Percentiles rank a stretch among this genome's conserved stretches.
Evolutionary conservation across 2,797 vertebrate species (phyloP).

Genomic region (Astyanax mexicanus): DNA sequence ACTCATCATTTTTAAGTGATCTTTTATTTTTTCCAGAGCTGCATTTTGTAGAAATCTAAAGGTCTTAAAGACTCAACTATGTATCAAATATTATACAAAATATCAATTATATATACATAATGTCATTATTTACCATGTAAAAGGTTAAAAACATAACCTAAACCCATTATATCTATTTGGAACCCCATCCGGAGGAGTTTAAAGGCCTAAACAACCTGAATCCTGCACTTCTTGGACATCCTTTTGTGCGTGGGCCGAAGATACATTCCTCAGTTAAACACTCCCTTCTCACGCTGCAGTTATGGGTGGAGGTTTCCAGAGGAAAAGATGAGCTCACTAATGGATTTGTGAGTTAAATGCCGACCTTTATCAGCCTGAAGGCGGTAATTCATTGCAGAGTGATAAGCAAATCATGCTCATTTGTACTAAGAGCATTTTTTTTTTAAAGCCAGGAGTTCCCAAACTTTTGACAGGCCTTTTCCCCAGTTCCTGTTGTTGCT

Average conservation of each 20-base stretch:
- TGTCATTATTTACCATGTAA: too few relatives aligned
- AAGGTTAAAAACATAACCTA: too few relatives aligned
- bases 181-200: not conserved
- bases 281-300: not conserved
- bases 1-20: too few relatives aligned
- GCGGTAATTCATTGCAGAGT: too few relatives aligned
- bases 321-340: not conserved
- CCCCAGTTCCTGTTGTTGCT: not conserved
- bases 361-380: too few relatives aligned
- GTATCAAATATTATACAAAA: too few relatives aligned
- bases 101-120: too few relatives aligned
- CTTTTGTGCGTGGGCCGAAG: not conserved
- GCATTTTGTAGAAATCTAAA: too few relatives aligned
- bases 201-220: not conserved
- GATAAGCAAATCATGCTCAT: not conserved
- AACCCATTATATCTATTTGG: not conserved
- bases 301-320: not conserved
- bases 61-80: too few relatives aligned
- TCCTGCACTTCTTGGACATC: not conserved
- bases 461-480: not conserved
- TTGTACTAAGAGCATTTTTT: not conserved
- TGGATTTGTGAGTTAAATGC: not conserved
- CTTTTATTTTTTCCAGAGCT: too few relatives aligned
- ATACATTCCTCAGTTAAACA: not conserved
- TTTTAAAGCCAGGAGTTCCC: not conserved